These are phyloP conservation scores for Epirrita christyi DNA, from an alignment of 2,888 invertebrate genomes.

Conservation along the genomic window DNA sequence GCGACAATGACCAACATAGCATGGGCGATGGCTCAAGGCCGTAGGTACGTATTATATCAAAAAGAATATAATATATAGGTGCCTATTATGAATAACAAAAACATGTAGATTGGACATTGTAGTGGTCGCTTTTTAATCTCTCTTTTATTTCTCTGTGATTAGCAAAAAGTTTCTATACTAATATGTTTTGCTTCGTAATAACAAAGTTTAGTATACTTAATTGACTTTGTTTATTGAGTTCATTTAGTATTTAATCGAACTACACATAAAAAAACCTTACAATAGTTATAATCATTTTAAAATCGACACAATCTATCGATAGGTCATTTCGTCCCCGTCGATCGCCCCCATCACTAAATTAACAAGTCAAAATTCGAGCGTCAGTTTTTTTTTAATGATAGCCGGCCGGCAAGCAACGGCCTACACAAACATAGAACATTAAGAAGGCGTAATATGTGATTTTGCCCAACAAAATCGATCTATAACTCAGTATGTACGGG, in stretches of 20 bases:
- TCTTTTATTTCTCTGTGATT: not conserved
- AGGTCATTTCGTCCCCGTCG: too few relatives aligned
- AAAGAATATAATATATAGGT: slow-evolving; percentile 7
- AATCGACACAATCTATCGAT: slow-evolving; percentile 2
- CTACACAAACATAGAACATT: slow-evolving; percentile 2
- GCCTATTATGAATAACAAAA: too few relatives aligned
- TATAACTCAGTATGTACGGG: too few relatives aligned
- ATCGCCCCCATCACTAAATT: not conserved
- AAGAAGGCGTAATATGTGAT: not conserved
- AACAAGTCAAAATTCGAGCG: slow-evolving; percentile 6
- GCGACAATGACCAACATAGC: slow-evolving; percentile 31
- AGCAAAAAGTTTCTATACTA: not conserved
- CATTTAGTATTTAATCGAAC: too few relatives aligned
- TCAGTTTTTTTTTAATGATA: slow-evolving; percentile 5
- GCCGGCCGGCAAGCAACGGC: not conserved
- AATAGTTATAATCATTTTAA: too few relatives aligned
- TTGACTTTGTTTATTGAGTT: too few relatives aligned
- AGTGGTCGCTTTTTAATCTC: not conserved
- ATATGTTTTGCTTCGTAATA: too few relatives aligned
- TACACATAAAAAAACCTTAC: not conserved
- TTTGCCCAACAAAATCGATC: too few relatives aligned
- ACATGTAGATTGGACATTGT: slow-evolving; percentile 4
- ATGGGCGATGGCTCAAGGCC: slow-evolving; percentile 33
- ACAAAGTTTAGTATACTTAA: too few relatives aligned
- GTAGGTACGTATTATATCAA: slow-evolving; percentile 19